Evolutionary conservation across 1,140 invertebrate genomes (phyloP), one percentile per base, ranked within the genome.

Genomic region (Centruroides vittatus): DNA sequence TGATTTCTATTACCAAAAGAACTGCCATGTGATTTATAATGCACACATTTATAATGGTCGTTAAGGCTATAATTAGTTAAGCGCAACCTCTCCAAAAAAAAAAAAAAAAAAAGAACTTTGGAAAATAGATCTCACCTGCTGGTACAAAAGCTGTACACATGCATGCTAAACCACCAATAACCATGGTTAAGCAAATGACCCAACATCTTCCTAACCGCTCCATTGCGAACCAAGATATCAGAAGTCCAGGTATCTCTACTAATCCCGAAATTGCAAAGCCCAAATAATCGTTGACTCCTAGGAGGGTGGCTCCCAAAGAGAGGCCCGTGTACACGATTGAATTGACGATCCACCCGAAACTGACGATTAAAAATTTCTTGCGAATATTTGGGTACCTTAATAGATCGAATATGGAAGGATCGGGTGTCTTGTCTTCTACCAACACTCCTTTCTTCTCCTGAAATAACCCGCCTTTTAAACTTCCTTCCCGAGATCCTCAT

Each of bases 211-310:
- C 85, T 46, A 82, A 73, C 48, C 76, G 74, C 66, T 85, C 81
- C 66, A 84, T 78, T n/a, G 81, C 71, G 61, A 81, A 47, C n/a
- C 54, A 36, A 11, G 50, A 41, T 11, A 64, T 5, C 11, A 64
- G 13, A n/a, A 58, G 35, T 0, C 80, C 83, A 10, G 84, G 85
- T 61, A 86, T 79, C 71, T 86, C 85, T 48, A 85, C 79, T 6
- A 82, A 67, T 55, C 81, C 79, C 47, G 83, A 82, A 11, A 83
- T 76, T 4, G 84, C 81, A 67, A 86, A 86, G 71, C 85, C 83
- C 10, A 80, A 71, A 71, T 86, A 85, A 67, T 79, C 64, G 55
- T 69, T 58, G 41, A 66, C 61, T 47, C 62, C 65, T n/a, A 69
- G 58, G 35, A 67, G 55, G 0, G 63, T 62, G 7, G 68, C 58